These are phyloP conservation scores for Microtus richardsoni DNA, from an alignment of 2,113 vertebrate species.

Conservation along the genomic window DNA sequence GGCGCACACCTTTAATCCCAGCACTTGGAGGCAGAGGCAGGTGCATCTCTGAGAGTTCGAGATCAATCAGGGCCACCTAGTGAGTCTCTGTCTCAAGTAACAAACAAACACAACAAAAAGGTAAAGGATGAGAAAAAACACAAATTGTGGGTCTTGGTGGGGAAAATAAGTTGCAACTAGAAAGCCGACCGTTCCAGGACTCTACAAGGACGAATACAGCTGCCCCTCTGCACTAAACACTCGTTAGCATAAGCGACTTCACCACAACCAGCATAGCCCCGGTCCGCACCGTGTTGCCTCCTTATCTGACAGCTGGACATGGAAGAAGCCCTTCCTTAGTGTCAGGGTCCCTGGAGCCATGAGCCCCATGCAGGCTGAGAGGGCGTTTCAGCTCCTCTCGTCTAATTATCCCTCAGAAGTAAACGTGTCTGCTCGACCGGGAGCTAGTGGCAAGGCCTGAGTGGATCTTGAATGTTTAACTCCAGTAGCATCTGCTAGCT, in stretches of 20 bases:
- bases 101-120: neutral
- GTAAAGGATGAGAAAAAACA: neutral
- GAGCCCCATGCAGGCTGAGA: neutral
- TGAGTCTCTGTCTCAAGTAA: neutral
- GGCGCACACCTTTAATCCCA: too few species aligned
- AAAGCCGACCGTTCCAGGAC: neutral
- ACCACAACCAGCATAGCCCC: neutral
- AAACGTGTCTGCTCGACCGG: neutral
- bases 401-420: neutral
- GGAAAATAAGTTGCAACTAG: neutral
- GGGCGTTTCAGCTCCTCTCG: neutral
- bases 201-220: neutral
- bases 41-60: neutral
- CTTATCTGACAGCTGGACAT: neutral
- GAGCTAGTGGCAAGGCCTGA: neutral
- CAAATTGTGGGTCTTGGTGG: neutral
- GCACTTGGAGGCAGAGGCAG: too few species aligned
- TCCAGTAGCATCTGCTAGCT: neutral
- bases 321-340: neutral
- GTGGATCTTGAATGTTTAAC: neutral
- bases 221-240: neutral
- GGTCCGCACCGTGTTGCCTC: neutral
- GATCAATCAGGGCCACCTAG: neutral
- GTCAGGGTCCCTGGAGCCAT: neutral
- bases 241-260: neutral